phyloP scores from a whole-genome alignment of 37 sponge, comb jelly and placozoan genomes.

The Tethya wilhelma region DNA sequence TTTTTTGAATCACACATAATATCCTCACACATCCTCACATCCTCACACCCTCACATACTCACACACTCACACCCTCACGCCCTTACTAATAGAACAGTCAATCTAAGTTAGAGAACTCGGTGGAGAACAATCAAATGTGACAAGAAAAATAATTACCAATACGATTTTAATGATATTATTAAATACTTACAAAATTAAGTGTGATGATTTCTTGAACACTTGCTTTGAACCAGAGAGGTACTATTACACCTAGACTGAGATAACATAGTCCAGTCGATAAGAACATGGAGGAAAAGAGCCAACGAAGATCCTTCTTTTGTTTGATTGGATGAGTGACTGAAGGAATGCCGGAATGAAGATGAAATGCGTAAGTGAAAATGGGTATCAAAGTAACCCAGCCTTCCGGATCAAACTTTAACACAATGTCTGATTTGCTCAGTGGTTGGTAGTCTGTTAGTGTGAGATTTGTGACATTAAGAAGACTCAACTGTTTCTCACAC shows the following conservation, averaged over 20 bases:
- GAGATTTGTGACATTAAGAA: neutral
- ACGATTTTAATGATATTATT: too few relatives aligned
- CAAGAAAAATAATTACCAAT: too few relatives aligned
- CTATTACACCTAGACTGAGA: conserved; percentile 68
- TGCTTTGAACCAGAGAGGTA: conserved; percentile 71
- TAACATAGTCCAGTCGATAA: conserved; percentile 52
- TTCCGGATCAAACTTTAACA: conserved; percentile 51
- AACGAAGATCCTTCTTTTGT: conserved; percentile 62
- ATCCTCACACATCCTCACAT: too few relatives aligned
- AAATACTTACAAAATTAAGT: conserved; percentile 77
- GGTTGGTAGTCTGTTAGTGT: neutral
- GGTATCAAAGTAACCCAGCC: conserved; percentile 81
- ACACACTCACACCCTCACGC: too few relatives aligned
- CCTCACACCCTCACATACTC: too few relatives aligned
- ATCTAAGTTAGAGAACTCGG: too few relatives aligned
- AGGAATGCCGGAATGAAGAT: conserved; percentile 84
- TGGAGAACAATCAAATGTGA: too few relatives aligned
- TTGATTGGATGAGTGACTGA: conserved; percentile 75
- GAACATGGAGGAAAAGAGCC: conserved; percentile 55
- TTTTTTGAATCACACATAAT: too few relatives aligned
- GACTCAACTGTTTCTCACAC: neutral
- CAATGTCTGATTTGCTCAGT: neutral
- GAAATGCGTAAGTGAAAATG: conserved; percentile 79
- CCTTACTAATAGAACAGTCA: too few relatives aligned
- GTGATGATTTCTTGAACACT: conserved; percentile 74